A percentile compares a stretch with the other conserved stretches of the same genome.
phyloP scores from a whole-genome alignment of 2,888 invertebrate genomes.

The Andrena trimmerana region DNA sequence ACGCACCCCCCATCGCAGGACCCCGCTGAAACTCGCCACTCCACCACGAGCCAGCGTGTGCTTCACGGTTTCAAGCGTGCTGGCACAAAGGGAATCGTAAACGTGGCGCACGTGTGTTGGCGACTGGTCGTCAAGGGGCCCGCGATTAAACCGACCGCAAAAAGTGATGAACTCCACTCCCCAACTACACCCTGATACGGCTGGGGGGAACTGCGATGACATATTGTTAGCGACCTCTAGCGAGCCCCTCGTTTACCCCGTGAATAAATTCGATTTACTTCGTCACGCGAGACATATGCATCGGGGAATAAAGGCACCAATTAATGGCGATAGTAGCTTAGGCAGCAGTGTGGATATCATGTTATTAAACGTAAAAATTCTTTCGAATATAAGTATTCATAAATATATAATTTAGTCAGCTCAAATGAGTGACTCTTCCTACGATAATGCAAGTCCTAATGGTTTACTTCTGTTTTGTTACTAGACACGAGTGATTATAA shows the following conservation, averaged over 20 bases:
- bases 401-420: no score
- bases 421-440: no score
- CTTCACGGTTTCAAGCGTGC: constrained; percentile 26
- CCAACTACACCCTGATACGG: constrained; percentile 26
- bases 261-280: constrained; percentile 46
- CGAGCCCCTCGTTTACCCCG: constrained; percentile 28
- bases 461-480: no score
- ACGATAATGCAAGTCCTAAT: no score
- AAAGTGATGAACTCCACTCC: constrained; percentile 47
- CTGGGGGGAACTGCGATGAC: constrained; percentile 23
- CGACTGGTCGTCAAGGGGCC: constrained; percentile 23
- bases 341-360: neutral
- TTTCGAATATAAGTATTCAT: no score
- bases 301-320: neutral
- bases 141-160: constrained; percentile 63
- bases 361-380: neutral
- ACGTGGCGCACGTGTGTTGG: constrained; percentile 60
- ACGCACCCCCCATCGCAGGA: constrained; percentile 12
- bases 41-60: constrained; percentile 10
- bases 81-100: constrained; percentile 56
- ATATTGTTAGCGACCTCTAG: constrained; percentile 33
- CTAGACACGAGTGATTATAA: no score
- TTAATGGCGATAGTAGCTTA: no score
- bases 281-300: neutral
- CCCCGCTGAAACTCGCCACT: constrained; percentile 46